These are phyloP conservation scores for Masnerella sp. DNA, from an alignment of 2,888 invertebrate genomes.

Conservation along the genomic window DNA sequence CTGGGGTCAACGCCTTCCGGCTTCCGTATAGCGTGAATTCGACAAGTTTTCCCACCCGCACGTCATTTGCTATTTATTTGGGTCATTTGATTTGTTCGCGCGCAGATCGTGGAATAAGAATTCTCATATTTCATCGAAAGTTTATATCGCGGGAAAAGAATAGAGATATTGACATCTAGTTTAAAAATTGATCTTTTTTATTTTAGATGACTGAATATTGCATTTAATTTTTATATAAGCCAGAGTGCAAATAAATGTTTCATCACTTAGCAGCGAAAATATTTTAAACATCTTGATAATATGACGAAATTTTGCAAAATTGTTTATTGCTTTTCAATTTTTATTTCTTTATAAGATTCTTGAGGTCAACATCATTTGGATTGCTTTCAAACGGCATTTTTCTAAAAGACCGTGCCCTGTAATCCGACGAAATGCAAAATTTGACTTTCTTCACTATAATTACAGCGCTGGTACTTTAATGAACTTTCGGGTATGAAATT, in stretches of 20 bases:
- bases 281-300: too few species aligned
- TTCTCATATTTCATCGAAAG: conserved; percentile 14
- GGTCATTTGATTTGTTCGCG: conserved; percentile 53
- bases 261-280: too few species aligned
- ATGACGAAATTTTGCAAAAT: too few species aligned
- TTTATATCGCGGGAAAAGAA: conserved; percentile 2
- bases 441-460: conserved; percentile 34
- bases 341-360: not conserved
- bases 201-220: too few species aligned
- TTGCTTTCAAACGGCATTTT: not conserved
- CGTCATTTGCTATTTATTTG: conserved; percentile 57
- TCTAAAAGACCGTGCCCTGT: conserved; percentile 4
- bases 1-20: conserved; percentile 55
- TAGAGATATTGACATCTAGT: too few species aligned
- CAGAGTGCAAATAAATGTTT: too few species aligned
- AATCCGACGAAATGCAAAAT: conserved; percentile 11
- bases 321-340: too few species aligned
- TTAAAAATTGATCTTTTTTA: too few species aligned
- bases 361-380: not conserved
- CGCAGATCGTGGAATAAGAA: conserved; percentile 33
- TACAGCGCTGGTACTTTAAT: conserved; percentile 36
- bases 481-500: conserved; percentile 48
- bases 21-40: conserved; percentile 45
- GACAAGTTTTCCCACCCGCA: conserved; percentile 46
- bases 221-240: too few species aligned